phyloP scores from a whole-genome alignment of 2,113 vertebrate species.

The Tyrannus savana region DNA sequence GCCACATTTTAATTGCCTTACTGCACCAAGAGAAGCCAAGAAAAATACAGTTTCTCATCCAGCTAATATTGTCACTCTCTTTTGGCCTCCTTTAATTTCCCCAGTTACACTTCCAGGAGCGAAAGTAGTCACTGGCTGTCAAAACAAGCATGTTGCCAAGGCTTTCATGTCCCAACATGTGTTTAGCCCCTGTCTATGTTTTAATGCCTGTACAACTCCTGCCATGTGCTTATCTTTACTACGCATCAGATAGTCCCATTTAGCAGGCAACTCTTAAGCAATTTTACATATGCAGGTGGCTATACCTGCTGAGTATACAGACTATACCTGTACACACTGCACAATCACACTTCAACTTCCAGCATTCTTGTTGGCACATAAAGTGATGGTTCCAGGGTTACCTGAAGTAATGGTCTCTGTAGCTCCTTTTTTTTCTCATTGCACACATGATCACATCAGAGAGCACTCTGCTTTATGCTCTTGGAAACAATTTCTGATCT shows the following conservation, averaged over 20 bases:
- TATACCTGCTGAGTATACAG: background rate
- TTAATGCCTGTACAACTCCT: background rate
- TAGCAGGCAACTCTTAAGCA: background rate
- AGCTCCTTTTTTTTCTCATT: background rate
- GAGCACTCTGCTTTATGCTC: background rate
- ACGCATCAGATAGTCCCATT: background rate
- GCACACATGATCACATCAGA: background rate
- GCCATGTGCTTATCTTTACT: background rate
- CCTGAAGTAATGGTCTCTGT: background rate
- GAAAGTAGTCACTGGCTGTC: background rate
- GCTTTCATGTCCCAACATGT: background rate
- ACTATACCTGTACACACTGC: background rate
- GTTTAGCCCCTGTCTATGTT: background rate
- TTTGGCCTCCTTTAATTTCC: background rate
- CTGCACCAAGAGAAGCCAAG: background rate
- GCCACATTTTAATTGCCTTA: background rate
- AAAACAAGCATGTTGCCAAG: background rate
- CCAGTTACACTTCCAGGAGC: background rate
- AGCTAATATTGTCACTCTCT: background rate
- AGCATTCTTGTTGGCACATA: background rate
- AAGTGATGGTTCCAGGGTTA: background rate
- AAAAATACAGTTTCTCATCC: constrained; percentile 5
- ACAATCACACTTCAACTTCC: background rate
- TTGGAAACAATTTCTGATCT: background rate
- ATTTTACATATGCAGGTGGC: background rate